Evolutionary conservation across 2,888 invertebrate genomes (phyloP), one percentile per base, ranked within the genome.

Genomic region (Hanleya hanleyi): DNA sequence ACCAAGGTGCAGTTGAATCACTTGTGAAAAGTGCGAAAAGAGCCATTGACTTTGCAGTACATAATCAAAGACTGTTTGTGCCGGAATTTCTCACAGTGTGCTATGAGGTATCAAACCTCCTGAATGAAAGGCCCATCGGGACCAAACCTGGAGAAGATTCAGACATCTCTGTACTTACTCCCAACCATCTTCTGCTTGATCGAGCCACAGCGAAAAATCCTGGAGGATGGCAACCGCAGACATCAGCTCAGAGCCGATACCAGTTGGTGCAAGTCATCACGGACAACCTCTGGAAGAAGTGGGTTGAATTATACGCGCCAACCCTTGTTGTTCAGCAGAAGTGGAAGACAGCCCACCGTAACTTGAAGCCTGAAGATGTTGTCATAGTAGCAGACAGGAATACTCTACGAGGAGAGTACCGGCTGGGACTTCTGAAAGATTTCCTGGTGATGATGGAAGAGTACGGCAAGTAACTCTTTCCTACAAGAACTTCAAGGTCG

Each of bases 51-150:
- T 69, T 41, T 38, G 41, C 33, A 1, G 64, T 70, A 4, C 51
- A 69, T 15, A 69, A 69, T 26, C 69, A 69, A 51, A 12, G 37
- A 7, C 22, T 69, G 26, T 51, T 57, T n/a, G 69, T 69, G 5
- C 69, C 69, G 15, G 69, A 69, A 69, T 57, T 61, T 29, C 57
- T 61, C 1, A 69, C 69, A 2, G 57, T 69, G 1, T 69, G 69
- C 69, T 57, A 51, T 38, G 69, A 69, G 49, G 57, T 37, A 12
- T 3, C 61, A 26, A 57, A 69, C 41, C 29, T 57, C 9, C 38
- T 69, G 15, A 69, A 57, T 36, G 69, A 69, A 41, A 61, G 57
- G 37, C 69, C 69, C 5, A 33, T 69, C 15, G 69, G 69, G 6
- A 29, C 18, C 12, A 69, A 22, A 26, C 33, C 15, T 3, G 12